Evolutionary conservation across 2,888 invertebrate genomes (phyloP), one percentile per base, ranked within the genome.

Genomic region (Saturnia pavonia): DNA sequence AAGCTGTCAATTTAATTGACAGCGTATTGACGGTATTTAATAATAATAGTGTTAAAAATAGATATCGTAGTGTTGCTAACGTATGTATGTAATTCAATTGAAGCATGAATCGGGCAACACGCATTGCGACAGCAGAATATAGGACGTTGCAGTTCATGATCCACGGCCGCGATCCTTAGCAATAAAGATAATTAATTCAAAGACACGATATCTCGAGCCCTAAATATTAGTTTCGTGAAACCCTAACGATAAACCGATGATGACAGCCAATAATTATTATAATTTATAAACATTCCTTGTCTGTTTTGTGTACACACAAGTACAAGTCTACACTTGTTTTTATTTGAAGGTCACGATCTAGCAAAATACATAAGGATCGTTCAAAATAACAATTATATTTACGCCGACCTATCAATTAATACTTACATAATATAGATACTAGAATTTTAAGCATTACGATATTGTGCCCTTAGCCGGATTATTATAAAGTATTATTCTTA

Each of bases 341-440:
- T n/a, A 51, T 51, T n/a, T 51, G 19, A 51, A n/a, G n/a, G n/a
- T 51, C 7, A 54, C 54, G 22, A 54, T 22, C 54, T 1, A 54
- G 11, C 0, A n/a, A 54, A 54, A 54, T 11, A n/a, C 11, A n/a
- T 22, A 54, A 22, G 1, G n/a, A 22, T 22, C 11, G 54, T 54
- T 54, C 9, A 54, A 54, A 27, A 60, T 14, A 60, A 14, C 4
- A 60, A 60, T 60, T 25, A 60, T 25, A 27, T 25, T 27, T 25
- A 60, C 25, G 27, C 9, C 27, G 14, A 66, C 22, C 4, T 19
- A 48, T 14, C 27, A 16, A 27, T 79, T 83, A 86, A 85, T 86
- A 85, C 84, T 84, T 82, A 83, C 71, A 78, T 11, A 77, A 77
- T 75, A 78, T 78, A 84, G 82, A 84, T 85, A 85, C 85, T 82